Conservation (phyloP, 2,113 vertebrate genomes). For the Isurus oxyrinchus region DNA sequence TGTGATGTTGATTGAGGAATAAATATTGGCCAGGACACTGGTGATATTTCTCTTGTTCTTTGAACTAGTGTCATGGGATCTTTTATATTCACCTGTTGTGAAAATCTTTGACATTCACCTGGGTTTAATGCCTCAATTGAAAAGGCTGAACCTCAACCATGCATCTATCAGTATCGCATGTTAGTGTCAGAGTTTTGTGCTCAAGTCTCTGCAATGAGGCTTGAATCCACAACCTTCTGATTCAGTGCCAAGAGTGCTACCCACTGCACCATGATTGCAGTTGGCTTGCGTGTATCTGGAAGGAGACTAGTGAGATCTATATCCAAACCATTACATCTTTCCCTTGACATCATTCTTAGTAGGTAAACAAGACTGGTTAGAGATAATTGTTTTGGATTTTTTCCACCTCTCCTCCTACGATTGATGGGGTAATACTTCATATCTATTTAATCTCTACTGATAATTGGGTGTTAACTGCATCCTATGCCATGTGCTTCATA, state of each 20-base stretch:
- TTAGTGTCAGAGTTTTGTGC: background rate
- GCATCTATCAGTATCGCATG: background rate
- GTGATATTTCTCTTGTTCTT: too few relatives aligned
- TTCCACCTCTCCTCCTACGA: background rate
- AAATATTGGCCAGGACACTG: too few relatives aligned
- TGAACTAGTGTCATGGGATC: too few relatives aligned
- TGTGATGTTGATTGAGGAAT: too few relatives aligned
- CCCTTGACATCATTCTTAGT: background rate
- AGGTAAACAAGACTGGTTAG: background rate
- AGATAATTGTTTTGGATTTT: background rate
- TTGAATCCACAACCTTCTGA: background rate
- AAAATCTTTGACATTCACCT: too few relatives aligned
- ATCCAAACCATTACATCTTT: background rate
- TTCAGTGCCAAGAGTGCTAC: background rate
- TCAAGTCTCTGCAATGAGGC: background rate
- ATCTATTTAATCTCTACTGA: background rate
- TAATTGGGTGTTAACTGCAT: background rate
- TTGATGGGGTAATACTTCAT: background rate
- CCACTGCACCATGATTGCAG: background rate
- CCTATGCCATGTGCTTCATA: background rate
- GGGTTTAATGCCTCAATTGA: background rate
- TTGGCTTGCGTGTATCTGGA: background rate
- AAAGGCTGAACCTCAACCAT: background rate
- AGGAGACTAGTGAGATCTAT: too few relatives aligned
- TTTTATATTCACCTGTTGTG: too few relatives aligned